A percentile compares a stretch with the other conserved stretches of the same genome.
These are phyloP conservation scores for Deilephila elpenor DNA, from an alignment of 2,888 invertebrate genomes.

Conservation along the genomic window DNA sequence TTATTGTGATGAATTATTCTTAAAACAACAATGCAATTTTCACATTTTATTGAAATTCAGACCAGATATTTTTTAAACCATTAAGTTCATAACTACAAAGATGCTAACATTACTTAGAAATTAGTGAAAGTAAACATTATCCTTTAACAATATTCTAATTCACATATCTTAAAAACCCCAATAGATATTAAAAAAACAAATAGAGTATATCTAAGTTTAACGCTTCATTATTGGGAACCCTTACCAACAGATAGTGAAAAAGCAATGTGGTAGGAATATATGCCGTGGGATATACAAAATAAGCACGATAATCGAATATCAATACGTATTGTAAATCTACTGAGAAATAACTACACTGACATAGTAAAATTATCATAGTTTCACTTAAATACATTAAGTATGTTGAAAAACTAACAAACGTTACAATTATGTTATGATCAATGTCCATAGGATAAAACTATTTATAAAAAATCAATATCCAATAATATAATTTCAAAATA, in stretches of 20 bases:
- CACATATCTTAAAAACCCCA: not conserved
- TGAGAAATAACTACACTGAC: conserved; percentile 6
- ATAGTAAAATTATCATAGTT: conserved; percentile 4
- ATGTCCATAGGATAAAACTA: not conserved
- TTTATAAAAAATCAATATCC: not conserved
- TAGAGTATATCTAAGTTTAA: conserved; percentile 5
- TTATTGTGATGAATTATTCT: not conserved
- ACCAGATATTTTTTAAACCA: no score
- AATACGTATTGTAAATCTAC: conserved; percentile 4
- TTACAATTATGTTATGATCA: not conserved
- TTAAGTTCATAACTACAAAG: no score
- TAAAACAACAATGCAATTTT: not conserved
- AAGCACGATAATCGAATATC: conserved; percentile 15
- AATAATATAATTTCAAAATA: not conserved
- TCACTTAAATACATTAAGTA: conserved; percentile 14
- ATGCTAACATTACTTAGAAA: no score
- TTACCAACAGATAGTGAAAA: conserved; percentile 8
- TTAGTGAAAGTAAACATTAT: no score
- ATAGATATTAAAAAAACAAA: no score
- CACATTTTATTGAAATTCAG: no score
- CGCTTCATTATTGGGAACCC: conserved; percentile 26
- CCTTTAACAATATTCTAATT: no score
- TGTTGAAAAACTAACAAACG: not conserved
- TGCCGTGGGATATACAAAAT: conserved; percentile 13
- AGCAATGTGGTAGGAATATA: conserved; percentile 29